A percentile compares a stretch with the other conserved stretches of the same genome.
These are phyloP conservation scores for Plodia interpunctella DNA, from an alignment of 1,140 invertebrate species.

Conservation along the genomic window DNA sequence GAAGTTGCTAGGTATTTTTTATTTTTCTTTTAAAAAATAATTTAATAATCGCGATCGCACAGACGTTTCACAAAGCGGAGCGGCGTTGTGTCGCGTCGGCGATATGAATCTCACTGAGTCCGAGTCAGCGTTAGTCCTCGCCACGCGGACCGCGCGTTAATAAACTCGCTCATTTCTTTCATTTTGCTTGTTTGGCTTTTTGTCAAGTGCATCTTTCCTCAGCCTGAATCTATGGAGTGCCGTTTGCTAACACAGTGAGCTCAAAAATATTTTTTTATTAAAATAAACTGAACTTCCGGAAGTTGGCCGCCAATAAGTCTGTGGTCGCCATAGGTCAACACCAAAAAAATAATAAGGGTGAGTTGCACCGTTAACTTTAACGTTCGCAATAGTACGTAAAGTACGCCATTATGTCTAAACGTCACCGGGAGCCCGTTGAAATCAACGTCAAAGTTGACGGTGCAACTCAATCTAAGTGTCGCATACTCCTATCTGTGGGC, in stretches of 20 bases:
- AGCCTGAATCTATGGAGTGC: background rate
- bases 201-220: background rate
- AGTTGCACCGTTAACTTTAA: too few species aligned
- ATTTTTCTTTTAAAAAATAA: background rate
- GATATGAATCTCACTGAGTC: slow-evolving; percentile 44
- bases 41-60: slow-evolving; percentile 25
- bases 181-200: slow-evolving; percentile 3
- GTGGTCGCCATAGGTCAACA: too few species aligned
- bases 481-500: too few species aligned
- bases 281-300: too few species aligned
- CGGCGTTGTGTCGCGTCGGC: slow-evolving; percentile 38
- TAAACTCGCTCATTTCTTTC: slow-evolving; percentile 17
- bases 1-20: background rate
- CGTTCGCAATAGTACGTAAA: too few species aligned
- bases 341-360: too few species aligned
- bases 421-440: too few species aligned
- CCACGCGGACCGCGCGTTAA: background rate
- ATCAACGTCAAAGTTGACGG: too few species aligned
- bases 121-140: background rate
- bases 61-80: slow-evolving; percentile 16
- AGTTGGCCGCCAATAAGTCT: too few species aligned
- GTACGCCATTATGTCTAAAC: too few species aligned
- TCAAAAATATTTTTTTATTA: background rate
- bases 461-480: too few species aligned
- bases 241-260: background rate